Base-by-base conservation (phyloP, 2,797 vertebrate genomes). In the Cyprinella venusta region DNA sequence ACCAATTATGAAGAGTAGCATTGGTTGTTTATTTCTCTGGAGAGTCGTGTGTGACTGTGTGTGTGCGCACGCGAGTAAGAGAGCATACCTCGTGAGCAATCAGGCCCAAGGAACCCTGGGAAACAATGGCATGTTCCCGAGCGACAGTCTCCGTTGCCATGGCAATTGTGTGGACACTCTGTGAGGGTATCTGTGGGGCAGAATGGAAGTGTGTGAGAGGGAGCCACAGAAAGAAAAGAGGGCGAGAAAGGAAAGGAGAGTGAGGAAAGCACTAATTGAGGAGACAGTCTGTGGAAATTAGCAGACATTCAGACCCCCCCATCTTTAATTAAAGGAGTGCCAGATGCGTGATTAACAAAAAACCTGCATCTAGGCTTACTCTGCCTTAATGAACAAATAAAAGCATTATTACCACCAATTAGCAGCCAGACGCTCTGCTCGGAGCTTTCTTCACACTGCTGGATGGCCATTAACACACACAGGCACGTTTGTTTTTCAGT, bases 61-160 rank as follows among this genome's bases (percentile, higher is more conserved):
- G 63, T 82, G 76, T 38, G 80, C 72, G 72, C 45, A 77, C 64
- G 81, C 59, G 64, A 77, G 84, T 48, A 13, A 26, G 19, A 72
- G 67, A 78, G 70, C 30, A 50, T 96, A 99, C 98, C 97, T 97
- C 97, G 94, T 0, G 97, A 98, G 95, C 98, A 99, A 93, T 99
- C 98, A 0, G 97, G 97, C 80, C 97, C 97, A 87, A 99, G 95
- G 92, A 98, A 99, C 78, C 98, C 98, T 19, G 98, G 95, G 91
- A 99, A 99, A 96, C 98, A 99, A 92, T 98, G 97, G 90, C 98
- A 99, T 74, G 96, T 96, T 94, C 98, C 98, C 86, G 98, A 99
- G 90, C 98, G 96, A 86, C 98, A 99, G 88, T 99, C 97, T 78
- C 98, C 98, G 84, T 99, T 99, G 89, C 98, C 98, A 95, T 99